These are phyloP conservation scores for Zaprionus vittiger DNA, from an alignment of 1,140 invertebrate genomes.

Conservation along the genomic window DNA sequence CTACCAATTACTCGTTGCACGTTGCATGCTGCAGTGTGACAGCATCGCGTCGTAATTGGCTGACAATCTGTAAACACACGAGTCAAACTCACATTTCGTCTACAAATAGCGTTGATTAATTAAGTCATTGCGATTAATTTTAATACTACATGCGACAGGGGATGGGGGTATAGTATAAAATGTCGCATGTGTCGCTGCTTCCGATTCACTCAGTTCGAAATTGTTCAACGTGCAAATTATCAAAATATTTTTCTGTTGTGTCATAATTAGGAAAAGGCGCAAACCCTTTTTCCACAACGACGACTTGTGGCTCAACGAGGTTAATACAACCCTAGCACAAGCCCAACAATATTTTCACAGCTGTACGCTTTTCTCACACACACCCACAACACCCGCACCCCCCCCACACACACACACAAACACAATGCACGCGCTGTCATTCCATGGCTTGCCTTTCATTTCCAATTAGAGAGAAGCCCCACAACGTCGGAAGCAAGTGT, in stretches of 20 bases:
- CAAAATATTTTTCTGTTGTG: constrained; percentile 55
- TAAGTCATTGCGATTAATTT: constrained; percentile 9
- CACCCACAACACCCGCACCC: neutral
- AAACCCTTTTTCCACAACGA: constrained; percentile 38
- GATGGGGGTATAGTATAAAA: constrained; percentile 11
- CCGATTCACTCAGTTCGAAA: constrained; percentile 14
- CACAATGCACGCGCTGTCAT: constrained; percentile 10
- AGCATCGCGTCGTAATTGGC: constrained; percentile 33
- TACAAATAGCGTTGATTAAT: constrained; percentile 42
- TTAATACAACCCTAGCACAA: constrained; percentile 22
- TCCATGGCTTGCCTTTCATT: constrained; percentile 53
- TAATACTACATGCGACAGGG: neutral
- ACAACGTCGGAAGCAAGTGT: constrained; percentile 61
- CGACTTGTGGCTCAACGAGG: constrained; percentile 51
- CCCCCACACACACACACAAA: neutral
- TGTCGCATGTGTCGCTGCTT: neutral
- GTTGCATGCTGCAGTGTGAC: constrained; percentile 16
- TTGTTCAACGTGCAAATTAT: constrained; percentile 11
- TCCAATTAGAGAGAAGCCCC: constrained; percentile 70
- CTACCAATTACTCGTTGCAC: constrained; percentile 17
- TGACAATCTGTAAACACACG: constrained; percentile 46
- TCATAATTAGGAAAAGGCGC: constrained; percentile 40
- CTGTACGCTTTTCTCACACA: constrained; percentile 58
- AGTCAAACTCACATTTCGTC: neutral
- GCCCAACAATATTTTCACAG: constrained; percentile 58